Evolutionary conservation across 2,888 invertebrate species (phyloP), one percentile per base, ranked within the genome.

Genomic region (Diarsia brunnea): DNA sequence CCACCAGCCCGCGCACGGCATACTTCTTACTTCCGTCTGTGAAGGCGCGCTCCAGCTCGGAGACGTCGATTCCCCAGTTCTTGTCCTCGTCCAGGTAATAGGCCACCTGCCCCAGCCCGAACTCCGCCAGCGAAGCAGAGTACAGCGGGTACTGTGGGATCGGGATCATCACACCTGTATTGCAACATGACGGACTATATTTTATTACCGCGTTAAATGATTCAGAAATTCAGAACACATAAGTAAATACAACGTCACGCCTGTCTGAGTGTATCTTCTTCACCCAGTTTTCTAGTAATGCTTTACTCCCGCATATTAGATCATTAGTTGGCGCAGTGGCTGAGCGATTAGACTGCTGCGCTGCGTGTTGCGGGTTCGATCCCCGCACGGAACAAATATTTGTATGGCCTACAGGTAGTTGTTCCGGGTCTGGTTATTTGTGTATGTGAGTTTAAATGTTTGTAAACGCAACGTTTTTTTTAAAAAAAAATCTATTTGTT

Each of bases 101-200:
- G 4, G 98, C 98, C 71, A 99, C 97, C 97, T 98, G 97, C 14
- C 96, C 92, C 94, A 99, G 98, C 73, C 98, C 98, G 93, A 98
- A 99, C 95, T 99, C 99, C 3, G 99, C 98, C 63, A 99, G 95
- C 0, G 99, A 98, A 0, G 99, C 99, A 2, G 99, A 99, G 95
- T 99, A 99, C 31, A 99, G 96, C 1, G 99, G 99, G 96, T 99
- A 99, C 93, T 99, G 99, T 0, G 99, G 99, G 91, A 99, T 99
- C 0, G 99, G 99, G 86, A 99, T 98, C 98, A 99, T 98, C 12
- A 99, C 98, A 8, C 99, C 99, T 81, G 97, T 21, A 38, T 19
- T 10, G 19, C 7, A 14, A 64, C 43, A 58, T 24, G 19, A 19
- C 63, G 12, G 7, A 14, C 12, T 61, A 49, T 27, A 43, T 38